phyloP scores from a whole-genome alignment of 2,888 invertebrate species.

The Chaitophorus viminalis region DNA sequence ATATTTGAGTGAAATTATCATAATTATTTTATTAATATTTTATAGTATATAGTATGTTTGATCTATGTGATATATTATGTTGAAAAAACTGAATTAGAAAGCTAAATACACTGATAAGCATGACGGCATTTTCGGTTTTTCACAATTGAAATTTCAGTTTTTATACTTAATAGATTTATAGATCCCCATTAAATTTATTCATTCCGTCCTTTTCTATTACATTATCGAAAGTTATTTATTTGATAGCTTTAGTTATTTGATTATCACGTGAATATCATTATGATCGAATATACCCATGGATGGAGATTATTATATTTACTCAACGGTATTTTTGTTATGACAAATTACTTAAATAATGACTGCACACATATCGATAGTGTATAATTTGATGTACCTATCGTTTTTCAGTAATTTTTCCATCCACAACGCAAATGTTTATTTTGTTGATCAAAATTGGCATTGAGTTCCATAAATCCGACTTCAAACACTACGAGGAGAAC shows the following conservation, averaged over 20 bases:
- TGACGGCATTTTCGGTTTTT: not conserved
- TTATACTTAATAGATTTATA: conserved; percentile 1
- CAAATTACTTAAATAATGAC: not conserved
- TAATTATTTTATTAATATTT: not conserved
- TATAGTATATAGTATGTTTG: no score
- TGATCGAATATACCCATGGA: not conserved
- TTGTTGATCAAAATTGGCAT: not conserved
- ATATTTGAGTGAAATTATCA: not conserved
- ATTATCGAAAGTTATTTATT: conserved; percentile 1
- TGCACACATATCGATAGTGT: not conserved
- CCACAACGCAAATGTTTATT: not conserved
- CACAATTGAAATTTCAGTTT: not conserved
- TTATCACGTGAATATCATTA: conserved; percentile 1
- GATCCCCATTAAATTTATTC: not conserved
- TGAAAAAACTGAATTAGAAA: not conserved
- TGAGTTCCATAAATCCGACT: not conserved
- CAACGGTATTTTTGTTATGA: not conserved
- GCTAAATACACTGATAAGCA: not conserved
- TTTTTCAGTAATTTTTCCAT: not conserved
- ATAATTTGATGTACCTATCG: not conserved
- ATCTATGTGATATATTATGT: not conserved
- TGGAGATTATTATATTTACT: conserved; percentile 7
- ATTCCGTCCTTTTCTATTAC: not conserved
- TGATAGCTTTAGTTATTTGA: not conserved
- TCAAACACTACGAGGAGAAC: no score